Evolutionary conservation across 2,888 invertebrate genomes (phyloP).

Genomic region (Leuctra nigra): DNA sequence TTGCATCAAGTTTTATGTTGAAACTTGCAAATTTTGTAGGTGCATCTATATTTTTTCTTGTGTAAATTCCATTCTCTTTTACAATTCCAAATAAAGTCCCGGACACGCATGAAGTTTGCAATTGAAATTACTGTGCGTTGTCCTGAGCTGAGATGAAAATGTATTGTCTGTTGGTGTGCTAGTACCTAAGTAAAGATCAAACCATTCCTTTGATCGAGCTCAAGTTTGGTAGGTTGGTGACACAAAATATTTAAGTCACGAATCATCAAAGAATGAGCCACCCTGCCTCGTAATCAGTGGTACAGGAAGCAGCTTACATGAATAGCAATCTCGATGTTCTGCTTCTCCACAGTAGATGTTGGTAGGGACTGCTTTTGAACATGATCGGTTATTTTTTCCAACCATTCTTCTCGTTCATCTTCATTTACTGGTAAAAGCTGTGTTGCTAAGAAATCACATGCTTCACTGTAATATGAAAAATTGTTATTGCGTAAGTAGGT

Average conservation of each 20-base stretch:
- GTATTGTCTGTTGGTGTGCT: too few species aligned
- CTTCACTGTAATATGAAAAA: conserved; percentile 62
- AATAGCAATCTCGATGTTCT: conserved; percentile 66
- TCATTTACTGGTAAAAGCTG: conserved; percentile 55
- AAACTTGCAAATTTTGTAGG: background rate
- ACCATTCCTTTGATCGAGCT: too few species aligned
- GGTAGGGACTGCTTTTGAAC: conserved; percentile 69
- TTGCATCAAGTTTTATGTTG: too few species aligned
- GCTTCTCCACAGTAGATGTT: conserved; percentile 64
- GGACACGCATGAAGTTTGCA: too few species aligned
- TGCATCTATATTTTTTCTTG: background rate
- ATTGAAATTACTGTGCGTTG: too few species aligned
- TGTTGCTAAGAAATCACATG: conserved; percentile 63
- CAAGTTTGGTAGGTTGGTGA: too few species aligned
- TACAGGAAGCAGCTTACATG: conserved; percentile 53
- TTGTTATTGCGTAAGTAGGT: too few species aligned
- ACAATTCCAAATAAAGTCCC: too few species aligned
- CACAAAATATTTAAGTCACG: background rate
- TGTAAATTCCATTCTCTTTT: background rate
- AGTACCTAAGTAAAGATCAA: too few species aligned
- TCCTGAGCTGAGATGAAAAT: too few species aligned
- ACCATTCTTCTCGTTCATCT: conserved; percentile 57
- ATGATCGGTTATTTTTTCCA: conserved; percentile 70
- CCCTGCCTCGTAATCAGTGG: too few species aligned
- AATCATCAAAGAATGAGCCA: too few species aligned